Evolutionary conservation across 2,888 invertebrate genomes (phyloP).

Genomic region (Apeira syringaria): DNA sequence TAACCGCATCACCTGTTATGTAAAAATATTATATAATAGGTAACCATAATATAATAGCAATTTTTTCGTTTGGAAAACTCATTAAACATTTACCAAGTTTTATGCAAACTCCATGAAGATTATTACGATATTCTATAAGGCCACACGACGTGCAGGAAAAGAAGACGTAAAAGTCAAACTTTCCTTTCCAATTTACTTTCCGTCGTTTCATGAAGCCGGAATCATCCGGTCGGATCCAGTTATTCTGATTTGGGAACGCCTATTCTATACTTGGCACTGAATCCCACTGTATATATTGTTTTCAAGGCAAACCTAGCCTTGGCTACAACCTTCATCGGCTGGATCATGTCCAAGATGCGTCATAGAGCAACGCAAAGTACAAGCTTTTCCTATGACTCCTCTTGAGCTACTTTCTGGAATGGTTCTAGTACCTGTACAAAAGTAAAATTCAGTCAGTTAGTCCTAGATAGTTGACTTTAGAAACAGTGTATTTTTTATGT

Average conservation of each 20-base stretch:
- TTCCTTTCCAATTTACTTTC: constrained; percentile 14
- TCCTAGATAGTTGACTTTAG: no score
- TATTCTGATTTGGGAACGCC: constrained; percentile 4
- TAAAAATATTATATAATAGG: no score
- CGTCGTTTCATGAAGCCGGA: constrained; percentile 7
- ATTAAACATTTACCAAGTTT: background rate
- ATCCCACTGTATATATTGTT: constrained; percentile 30
- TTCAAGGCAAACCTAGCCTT: constrained; percentile 54
- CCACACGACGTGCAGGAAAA: constrained; percentile 1
- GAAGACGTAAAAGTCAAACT: constrained; percentile 11
- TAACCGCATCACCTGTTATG: no score
- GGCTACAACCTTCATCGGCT: constrained; percentile 39
- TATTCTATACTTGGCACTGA: constrained; percentile 32
- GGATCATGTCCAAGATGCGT: constrained; percentile 56
- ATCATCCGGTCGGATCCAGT: background rate
- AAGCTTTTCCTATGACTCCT: constrained; percentile 10
- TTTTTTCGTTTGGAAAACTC: background rate
- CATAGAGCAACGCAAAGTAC: constrained; percentile 25
- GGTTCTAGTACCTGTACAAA: no score
- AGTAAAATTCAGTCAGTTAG: no score
- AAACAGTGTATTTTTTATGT: no score
- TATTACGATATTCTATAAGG: background rate
- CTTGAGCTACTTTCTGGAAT: no score
- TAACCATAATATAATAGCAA: no score
- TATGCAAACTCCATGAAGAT: constrained; percentile 3